Conservation (phyloP, 2,888 invertebrate species). For the Acanthoscelides obtectus region DNA sequence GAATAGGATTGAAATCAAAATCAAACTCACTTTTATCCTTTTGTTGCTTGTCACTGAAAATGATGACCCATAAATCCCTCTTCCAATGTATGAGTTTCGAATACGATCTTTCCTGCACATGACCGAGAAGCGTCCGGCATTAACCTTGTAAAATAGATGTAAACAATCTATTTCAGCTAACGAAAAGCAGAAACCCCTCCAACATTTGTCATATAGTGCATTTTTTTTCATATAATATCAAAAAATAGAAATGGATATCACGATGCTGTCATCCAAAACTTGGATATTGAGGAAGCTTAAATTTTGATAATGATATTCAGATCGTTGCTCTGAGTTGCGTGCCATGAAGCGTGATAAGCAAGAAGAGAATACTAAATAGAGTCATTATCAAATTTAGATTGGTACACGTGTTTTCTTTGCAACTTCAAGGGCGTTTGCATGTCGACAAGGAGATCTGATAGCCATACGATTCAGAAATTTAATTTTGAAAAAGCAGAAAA, state of each 20-base stretch:
- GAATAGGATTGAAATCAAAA: no score
- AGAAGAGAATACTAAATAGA: background rate
- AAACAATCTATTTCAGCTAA: no score
- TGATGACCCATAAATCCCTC: no score
- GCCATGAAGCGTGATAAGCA: background rate
- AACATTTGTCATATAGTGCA: background rate
- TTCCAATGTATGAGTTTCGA: no score
- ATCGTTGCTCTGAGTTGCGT: background rate
- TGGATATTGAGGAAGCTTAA: background rate
- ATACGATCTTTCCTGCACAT: no score
- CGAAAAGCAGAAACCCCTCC: background rate
- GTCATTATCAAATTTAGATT: background rate
- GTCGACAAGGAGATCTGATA: background rate
- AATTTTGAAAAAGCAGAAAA: no score
- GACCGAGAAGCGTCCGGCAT: no score
- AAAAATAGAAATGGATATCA: background rate
- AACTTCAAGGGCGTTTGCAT: background rate
- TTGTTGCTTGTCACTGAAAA: no score
- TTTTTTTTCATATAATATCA: background rate
- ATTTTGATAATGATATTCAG: background rate
- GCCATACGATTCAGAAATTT: background rate
- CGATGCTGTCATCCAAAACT: background rate
- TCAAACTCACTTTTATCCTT: no score
- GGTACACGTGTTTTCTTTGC: background rate
- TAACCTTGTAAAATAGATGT: no score